These are phyloP conservation scores for Phanerotoma sp. DNA, from an alignment of 2,888 invertebrate genomes.

Conservation along the genomic window DNA sequence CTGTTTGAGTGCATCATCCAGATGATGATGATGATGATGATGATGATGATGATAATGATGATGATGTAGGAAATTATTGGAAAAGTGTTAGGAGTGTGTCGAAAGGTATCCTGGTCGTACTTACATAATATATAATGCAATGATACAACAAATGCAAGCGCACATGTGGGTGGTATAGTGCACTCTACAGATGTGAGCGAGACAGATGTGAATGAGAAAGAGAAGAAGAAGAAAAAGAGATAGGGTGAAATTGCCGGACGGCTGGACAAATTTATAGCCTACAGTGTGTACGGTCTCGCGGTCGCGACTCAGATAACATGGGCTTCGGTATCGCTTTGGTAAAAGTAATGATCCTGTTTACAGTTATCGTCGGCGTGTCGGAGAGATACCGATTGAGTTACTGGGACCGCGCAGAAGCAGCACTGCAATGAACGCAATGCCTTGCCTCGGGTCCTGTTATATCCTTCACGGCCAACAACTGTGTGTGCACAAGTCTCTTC, in stretches of 20 bases:
- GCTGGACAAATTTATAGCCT: slow-evolving; percentile 38
- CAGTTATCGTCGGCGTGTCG: slow-evolving; percentile 43
- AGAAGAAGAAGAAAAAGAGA: not conserved
- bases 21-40: too few species aligned
- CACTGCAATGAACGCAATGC: slow-evolving; percentile 11
- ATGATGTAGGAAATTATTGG: too few species aligned
- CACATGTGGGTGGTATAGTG: not conserved
- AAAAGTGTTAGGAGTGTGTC: too few species aligned
- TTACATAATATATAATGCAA: not conserved
- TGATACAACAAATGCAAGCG: not conserved
- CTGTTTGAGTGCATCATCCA: too few species aligned
- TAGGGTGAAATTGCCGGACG: slow-evolving; percentile 7
- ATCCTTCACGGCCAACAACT: not conserved
- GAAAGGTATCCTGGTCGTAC: not conserved
- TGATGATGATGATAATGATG: too few species aligned
- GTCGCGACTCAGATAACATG: slow-evolving; percentile 38
- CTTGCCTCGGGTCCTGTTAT: slow-evolving; percentile 3
- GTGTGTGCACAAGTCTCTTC: not conserved
- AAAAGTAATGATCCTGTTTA: slow-evolving; percentile 48
- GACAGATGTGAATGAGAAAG: slow-evolving; percentile 1
- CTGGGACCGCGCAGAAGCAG: slow-evolving; percentile 37
- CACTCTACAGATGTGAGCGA: not conserved
- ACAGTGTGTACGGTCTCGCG: slow-evolving; percentile 32
- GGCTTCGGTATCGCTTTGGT: slow-evolving; percentile 39
- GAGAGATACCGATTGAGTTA: slow-evolving; percentile 45